Evolutionary conservation across 1,140 invertebrate genomes (phyloP).

Genomic region (Aradophagus sp.): DNA sequence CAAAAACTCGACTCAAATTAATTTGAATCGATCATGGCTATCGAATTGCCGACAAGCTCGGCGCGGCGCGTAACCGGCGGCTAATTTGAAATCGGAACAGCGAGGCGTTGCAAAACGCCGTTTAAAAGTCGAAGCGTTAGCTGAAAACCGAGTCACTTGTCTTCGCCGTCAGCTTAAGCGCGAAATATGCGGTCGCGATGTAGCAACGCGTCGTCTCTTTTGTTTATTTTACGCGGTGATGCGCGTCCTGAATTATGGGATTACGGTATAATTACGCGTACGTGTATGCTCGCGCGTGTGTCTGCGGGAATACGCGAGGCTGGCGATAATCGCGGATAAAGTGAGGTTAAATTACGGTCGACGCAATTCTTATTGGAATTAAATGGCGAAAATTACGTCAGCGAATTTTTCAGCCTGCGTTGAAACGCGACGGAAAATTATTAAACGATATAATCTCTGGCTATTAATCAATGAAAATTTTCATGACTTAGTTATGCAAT

Average conservation of each 20-base stretch:
- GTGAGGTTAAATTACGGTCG: constrained; percentile 46
- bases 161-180: too few species aligned
- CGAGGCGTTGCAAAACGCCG: constrained; percentile 1
- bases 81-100: too few species aligned
- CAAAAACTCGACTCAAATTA: constrained; percentile 10
- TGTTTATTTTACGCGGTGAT: constrained; percentile 43
- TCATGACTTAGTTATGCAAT: constrained; percentile 9
- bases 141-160: constrained; percentile 6
- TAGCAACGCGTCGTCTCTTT: constrained; percentile 23
- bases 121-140: constrained; percentile 15
- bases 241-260: constrained; percentile 39
- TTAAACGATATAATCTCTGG: constrained; percentile 25
- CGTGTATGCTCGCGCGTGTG: too few species aligned
- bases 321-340: constrained; percentile 38
- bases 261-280: constrained; percentile 33
- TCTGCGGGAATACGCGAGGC: constrained; percentile 31
- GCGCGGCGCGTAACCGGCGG: constrained; percentile 2
- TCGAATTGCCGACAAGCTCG: constrained; percentile 15
- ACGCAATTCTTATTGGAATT: constrained; percentile 47
- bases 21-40: constrained; percentile 12
- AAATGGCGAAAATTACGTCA: constrained; percentile 44
- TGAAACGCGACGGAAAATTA: constrained; percentile 18
- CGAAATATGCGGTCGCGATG: constrained; percentile 17
- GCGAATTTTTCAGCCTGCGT: constrained; percentile 11
- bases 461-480: constrained; percentile 27